phyloP scores from a whole-genome alignment of 2,113 vertebrate species.

The Camelus dromedarius region DNA sequence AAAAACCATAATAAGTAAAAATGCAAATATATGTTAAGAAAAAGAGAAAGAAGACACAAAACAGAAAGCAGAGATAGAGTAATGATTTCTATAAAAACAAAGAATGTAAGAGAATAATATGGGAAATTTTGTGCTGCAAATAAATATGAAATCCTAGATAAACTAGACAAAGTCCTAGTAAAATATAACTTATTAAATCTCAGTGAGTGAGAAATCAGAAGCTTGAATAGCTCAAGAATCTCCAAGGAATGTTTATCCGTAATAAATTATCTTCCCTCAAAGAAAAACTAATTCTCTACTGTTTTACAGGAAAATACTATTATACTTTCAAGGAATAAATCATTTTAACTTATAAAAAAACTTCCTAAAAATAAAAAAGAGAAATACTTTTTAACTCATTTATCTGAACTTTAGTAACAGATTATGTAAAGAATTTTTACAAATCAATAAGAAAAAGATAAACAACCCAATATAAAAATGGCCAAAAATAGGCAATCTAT shows the following conservation, averaged over 20 bases:
- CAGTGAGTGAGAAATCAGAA: neutral
- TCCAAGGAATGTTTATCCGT: too few relatives aligned
- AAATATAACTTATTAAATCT: neutral
- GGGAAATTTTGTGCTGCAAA: neutral
- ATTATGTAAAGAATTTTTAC: neutral
- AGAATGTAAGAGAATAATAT: neutral
- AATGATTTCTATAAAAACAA: neutral
- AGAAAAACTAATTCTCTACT: neutral
- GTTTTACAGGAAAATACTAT: neutral
- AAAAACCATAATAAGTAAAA: neutral
- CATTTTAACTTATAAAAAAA: neutral
- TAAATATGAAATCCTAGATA: neutral
- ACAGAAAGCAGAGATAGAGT: neutral
- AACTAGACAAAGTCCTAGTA: neutral
- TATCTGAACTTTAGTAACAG: neutral
- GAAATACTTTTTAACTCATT: neutral
- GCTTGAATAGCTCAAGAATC: neutral
- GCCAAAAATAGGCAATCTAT: neutral
- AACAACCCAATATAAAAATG: neutral
- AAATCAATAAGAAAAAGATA: neutral
- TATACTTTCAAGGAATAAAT: neutral
- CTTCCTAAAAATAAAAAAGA: neutral
- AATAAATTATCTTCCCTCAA: too few relatives aligned
- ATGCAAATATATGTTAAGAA: neutral
- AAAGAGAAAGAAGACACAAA: neutral